These are phyloP conservation scores for Drosophila heteroneura DNA, from an alignment of 2,888 invertebrate genomes.

Conservation along the genomic window DNA sequence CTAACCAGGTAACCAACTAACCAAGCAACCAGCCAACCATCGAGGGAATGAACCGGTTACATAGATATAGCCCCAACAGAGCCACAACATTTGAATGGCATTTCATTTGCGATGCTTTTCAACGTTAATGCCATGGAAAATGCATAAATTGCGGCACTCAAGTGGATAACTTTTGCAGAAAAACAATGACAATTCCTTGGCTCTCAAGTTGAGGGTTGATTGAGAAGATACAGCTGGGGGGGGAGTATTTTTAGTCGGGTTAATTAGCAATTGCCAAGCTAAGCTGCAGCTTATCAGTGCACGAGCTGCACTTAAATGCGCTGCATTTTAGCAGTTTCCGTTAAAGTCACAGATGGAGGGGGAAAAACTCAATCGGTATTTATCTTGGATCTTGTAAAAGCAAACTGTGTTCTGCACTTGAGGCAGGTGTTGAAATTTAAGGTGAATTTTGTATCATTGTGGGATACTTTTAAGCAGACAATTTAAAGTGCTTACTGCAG, in stretches of 20 bases:
- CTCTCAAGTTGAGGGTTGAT: not conserved
- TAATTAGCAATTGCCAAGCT: constrained; percentile 58
- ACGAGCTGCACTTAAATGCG: constrained; percentile 37
- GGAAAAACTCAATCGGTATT: constrained; percentile 11
- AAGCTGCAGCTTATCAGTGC: constrained; percentile 65
- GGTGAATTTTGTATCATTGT: not conserved
- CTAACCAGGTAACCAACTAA: constrained; percentile 68
- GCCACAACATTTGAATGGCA: constrained; percentile 67
- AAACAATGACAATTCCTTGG: constrained; percentile 54
- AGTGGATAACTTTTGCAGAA: constrained; percentile 55
- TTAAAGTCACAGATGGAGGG: not conserved
- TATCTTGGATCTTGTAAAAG: not conserved
- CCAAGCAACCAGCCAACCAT: constrained; percentile 33
- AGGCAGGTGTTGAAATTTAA: constrained; percentile 6
- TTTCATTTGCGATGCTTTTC: constrained; percentile 74
- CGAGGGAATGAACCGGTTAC: constrained; percentile 24
- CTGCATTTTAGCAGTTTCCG: constrained; percentile 17
- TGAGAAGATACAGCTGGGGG: not conserved
- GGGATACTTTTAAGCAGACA: not conserved
- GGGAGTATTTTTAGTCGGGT: constrained; percentile 32
- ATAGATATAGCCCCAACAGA: constrained; percentile 27
- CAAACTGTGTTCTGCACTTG: not conserved
- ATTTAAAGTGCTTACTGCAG: not conserved
- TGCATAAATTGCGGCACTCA: constrained; percentile 74
- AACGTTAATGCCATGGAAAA: constrained; percentile 76